Evolutionary conservation across 1,140 invertebrate genomes (phyloP).

Genomic region (Diorhabda sublineata): DNA sequence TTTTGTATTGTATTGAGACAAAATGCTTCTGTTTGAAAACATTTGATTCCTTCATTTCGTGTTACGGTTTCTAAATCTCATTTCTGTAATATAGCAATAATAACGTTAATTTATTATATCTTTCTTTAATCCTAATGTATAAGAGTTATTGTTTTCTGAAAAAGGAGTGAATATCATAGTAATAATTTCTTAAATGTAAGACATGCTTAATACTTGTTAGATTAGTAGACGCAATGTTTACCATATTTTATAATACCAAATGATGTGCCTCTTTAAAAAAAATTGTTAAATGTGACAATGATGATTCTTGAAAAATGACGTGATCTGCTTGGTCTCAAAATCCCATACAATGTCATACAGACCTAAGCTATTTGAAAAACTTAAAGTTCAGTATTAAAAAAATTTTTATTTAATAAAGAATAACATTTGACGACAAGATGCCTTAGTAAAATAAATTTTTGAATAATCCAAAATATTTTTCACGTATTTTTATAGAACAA

Average conservation of each 20-base stretch:
- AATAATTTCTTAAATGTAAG: constrained; percentile 4
- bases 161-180: not conserved
- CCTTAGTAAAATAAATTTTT: constrained; percentile 20
- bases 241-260: constrained; percentile 46
- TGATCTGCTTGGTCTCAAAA: constrained; percentile 42
- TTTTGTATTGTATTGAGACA: too few species aligned
- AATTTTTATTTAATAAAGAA: constrained; percentile 13
- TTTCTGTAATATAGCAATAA: constrained; percentile 1
- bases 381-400: constrained; percentile 12
- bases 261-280: constrained; percentile 43
- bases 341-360: constrained; percentile 32
- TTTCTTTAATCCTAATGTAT: constrained; percentile 5
- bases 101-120: not conserved
- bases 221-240: constrained; percentile 34
- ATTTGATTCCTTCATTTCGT: not conserved
- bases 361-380: constrained; percentile 34
- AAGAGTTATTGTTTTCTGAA: not conserved
- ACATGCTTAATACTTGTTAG: constrained; percentile 33
- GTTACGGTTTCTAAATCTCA: not conserved
- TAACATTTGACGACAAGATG: constrained; percentile 14
- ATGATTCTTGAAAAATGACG: constrained; percentile 26
- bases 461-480: constrained; percentile 18
- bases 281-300: constrained; percentile 28
- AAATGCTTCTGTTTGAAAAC: not conserved
- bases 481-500: constrained; percentile 20